Conservation (phyloP, 2,888 invertebrate genomes). For the Heteromurus nitidus region DNA sequence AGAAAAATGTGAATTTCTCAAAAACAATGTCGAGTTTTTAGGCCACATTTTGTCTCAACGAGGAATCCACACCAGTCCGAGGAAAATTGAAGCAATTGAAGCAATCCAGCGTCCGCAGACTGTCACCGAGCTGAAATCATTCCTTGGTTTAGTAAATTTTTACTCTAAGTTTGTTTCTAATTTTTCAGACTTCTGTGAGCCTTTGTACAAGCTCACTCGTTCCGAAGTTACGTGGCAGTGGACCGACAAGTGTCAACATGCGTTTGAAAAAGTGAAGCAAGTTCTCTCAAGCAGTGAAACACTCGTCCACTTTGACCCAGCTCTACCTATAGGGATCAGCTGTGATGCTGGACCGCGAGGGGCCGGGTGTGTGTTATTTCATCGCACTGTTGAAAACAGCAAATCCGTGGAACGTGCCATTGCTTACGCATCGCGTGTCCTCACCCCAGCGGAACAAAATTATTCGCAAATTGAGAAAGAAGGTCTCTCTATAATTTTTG, state of each 20-base stretch:
- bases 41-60: slow-evolving; percentile 74
- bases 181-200: slow-evolving; percentile 72
- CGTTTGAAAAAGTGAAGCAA: slow-evolving; percentile 74
- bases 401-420: slow-evolving; percentile 74
- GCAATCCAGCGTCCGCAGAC: slow-evolving; percentile 72
- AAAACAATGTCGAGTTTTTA: slow-evolving; percentile 72
- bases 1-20: slow-evolving; percentile 74
- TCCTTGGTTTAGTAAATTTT: slow-evolving; percentile 75
- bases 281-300: slow-evolving; percentile 73
- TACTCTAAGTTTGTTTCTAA: slow-evolving; percentile 75
- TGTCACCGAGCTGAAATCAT: slow-evolving; percentile 72
- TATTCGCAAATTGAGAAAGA: slow-evolving; percentile 76
- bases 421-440: slow-evolving; percentile 74
- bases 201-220: slow-evolving; percentile 72
- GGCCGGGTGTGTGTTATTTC: slow-evolving; percentile 74
- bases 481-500: slow-evolving; percentile 74
- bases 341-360: slow-evolving; percentile 75
- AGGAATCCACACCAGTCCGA: slow-evolving; percentile 74
- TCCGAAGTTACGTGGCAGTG: not conserved
- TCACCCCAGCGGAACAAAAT: slow-evolving; percentile 74
- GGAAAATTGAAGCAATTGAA: slow-evolving; percentile 74
- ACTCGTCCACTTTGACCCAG: slow-evolving; percentile 74
- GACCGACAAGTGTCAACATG: slow-evolving; percentile 23
- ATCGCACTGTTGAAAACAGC: slow-evolving; percentile 72
- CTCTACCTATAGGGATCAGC: slow-evolving; percentile 61